Percentiles rank a stretch among this genome's conserved stretches.
These are phyloP conservation scores for Camptogramma bilineatum DNA, from an alignment of 2,888 invertebrate species.

Conservation along the genomic window DNA sequence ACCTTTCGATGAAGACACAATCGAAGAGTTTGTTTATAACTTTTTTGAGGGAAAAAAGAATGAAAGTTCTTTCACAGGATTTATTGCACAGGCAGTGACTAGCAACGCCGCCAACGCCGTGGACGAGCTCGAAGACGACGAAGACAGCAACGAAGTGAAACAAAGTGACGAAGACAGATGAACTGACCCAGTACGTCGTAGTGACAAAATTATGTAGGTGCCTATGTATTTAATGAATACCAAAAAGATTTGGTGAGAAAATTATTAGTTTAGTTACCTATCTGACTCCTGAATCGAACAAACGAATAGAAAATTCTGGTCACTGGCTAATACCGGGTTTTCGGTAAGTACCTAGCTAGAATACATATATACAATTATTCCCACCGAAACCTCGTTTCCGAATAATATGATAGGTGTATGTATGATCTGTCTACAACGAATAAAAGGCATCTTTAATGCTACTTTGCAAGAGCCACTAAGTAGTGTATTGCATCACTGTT, in stretches of 20 bases:
- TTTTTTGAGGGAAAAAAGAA: slow-evolving; percentile 72
- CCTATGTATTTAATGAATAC: slow-evolving; percentile 54
- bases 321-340: not conserved
- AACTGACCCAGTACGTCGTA: slow-evolving; percentile 34
- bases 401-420: not conserved
- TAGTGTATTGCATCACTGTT: not conserved
- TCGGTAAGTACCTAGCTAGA: not conserved
- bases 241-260: slow-evolving; percentile 60
- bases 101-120: slow-evolving; percentile 63
- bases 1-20: slow-evolving; percentile 74
- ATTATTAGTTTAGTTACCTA: slow-evolving; percentile 22
- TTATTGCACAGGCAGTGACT: slow-evolving; percentile 73
- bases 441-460: not conserved
- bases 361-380: not conserved
- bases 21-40: slow-evolving; percentile 75
- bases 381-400: not conserved
- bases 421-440: not conserved
- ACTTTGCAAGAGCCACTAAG: not conserved
- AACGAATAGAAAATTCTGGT: slow-evolving; percentile 1
- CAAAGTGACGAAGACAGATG: slow-evolving; percentile 61
- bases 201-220: slow-evolving; percentile 16
- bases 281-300: slow-evolving; percentile 2
- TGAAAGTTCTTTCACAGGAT: slow-evolving; percentile 70
- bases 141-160: slow-evolving; percentile 53
- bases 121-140: slow-evolving; percentile 64